Conservation (phyloP, 2,888 invertebrate species). For the Pyrochroa serraticornis region DNA sequence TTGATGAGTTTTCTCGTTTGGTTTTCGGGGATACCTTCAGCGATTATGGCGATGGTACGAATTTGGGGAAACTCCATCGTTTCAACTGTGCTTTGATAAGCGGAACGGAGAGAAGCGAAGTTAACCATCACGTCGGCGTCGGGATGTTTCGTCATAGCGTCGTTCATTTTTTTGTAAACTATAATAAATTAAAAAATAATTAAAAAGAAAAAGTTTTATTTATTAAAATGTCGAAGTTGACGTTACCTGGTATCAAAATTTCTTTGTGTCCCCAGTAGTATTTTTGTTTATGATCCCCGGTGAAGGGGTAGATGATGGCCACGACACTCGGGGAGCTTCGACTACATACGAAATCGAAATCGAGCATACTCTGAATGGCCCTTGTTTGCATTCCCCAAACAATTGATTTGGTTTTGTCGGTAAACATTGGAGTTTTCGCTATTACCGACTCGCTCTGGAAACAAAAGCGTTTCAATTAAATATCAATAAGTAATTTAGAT, state of each 20-base stretch:
- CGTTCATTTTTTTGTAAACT: conserved; percentile 95
- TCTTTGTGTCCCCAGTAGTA: conserved; percentile 99
- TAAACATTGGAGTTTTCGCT: conserved; percentile 69
- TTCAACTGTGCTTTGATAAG: conserved; percentile 95
- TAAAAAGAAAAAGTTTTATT: not conserved
- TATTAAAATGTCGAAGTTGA: not conserved
- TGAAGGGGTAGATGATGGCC: conserved; percentile 98
- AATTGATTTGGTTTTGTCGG: conserved; percentile 86
- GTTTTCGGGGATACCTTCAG: conserved; percentile 99
- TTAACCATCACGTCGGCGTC: conserved; percentile 95
- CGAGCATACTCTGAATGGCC: conserved; percentile 95
- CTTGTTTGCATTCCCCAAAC: conserved; percentile 99
- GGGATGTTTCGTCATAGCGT: conserved; percentile 93
- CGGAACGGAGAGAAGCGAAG: conserved; percentile 96
- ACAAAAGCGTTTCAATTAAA: conserved; percentile 17
- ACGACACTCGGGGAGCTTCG: conserved; percentile 90
- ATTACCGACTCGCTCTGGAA: conserved; percentile 45
- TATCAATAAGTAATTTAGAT: conserved; percentile 10
- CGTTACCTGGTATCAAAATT: conserved; percentile 73
- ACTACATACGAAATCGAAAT: conserved; percentile 94
- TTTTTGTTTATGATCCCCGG: conserved; percentile 98
- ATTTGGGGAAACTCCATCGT: conserved; percentile 94
- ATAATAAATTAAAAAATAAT: not conserved
- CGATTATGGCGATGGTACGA: conserved; percentile 96
- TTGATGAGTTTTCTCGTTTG: conserved; percentile 93